These are phyloP conservation scores for Phyllotreta striolata DNA, from an alignment of 2,888 invertebrate genomes.

Conservation along the genomic window DNA sequence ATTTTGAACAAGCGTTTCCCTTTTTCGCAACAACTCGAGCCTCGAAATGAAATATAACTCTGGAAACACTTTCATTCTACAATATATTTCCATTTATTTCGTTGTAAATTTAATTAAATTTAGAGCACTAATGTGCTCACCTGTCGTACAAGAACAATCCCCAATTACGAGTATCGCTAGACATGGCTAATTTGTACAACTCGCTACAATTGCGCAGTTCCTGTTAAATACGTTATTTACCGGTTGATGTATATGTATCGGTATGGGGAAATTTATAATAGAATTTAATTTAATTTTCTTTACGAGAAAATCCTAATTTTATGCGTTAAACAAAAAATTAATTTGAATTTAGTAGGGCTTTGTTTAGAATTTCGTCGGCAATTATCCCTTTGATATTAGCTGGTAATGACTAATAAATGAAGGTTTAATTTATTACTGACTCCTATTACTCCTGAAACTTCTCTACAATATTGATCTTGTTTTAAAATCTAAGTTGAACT, in stretches of 20 bases:
- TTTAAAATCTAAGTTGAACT: no score
- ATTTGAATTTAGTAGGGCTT: no score
- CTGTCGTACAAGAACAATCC: slow-evolving; percentile 21
- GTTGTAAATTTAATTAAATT: slow-evolving; percentile 19
- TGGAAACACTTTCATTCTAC: slow-evolving; percentile 18
- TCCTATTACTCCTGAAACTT: no score
- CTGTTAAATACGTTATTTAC: slow-evolving; percentile 6
- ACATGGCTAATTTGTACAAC: slow-evolving; percentile 16
- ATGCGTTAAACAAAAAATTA: neutral
- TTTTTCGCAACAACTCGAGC: slow-evolving; percentile 13
- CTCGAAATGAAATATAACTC: slow-evolving; percentile 15
- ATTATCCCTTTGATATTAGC: no score
- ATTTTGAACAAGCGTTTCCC: slow-evolving; percentile 8
- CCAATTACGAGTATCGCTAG: slow-evolving; percentile 19
- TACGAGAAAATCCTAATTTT: neutral
- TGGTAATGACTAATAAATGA: no score
- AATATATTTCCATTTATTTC: slow-evolving; percentile 22
- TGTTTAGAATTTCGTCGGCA: no score
- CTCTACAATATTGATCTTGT: no score
- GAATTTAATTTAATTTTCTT: neutral
- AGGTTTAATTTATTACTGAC: no score
- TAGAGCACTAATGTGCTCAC: slow-evolving; percentile 22
- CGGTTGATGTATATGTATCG: neutral
- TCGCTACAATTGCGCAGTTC: neutral
- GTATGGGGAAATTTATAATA: neutral